phyloP scores from a whole-genome alignment of 2,888 invertebrate genomes.

The Schrankia costaestrigalis region DNA sequence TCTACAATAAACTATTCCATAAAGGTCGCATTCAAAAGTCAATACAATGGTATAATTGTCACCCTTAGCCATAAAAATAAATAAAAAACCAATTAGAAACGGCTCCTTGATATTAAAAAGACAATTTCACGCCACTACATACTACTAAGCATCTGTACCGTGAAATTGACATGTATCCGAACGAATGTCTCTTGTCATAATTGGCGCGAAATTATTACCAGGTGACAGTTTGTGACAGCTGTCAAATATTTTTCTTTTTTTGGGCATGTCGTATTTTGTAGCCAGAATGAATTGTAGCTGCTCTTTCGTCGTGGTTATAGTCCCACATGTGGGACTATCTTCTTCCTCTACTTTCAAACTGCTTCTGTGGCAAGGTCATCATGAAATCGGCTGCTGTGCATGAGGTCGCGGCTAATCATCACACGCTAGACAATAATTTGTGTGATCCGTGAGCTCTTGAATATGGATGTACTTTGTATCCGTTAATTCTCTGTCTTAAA shows the following conservation, averaged over 20 bases:
- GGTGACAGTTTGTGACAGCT: constrained; percentile 40
- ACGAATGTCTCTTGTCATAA: constrained; percentile 16
- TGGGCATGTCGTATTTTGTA: neutral
- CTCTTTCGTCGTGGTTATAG: too few species aligned
- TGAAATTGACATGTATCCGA: constrained; percentile 48
- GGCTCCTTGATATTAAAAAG: constrained; percentile 46
- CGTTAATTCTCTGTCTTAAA: too few species aligned
- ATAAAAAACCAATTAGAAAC: constrained; percentile 43
- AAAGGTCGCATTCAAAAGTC: constrained; percentile 4
- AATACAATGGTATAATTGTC: constrained; percentile 16
- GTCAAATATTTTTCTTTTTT: constrained; percentile 5
- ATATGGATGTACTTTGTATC: too few species aligned
- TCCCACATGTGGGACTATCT: too few species aligned
- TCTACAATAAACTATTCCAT: too few species aligned
- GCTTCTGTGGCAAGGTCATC: too few species aligned
- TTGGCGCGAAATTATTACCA: constrained; percentile 29
- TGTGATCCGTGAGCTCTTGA: too few species aligned
- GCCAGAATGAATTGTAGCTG: too few species aligned
- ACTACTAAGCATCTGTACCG: constrained; percentile 57
- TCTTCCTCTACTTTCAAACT: too few species aligned
- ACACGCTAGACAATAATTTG: too few species aligned
- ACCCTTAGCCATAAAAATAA: constrained; percentile 23
- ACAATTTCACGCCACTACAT: constrained; percentile 51
- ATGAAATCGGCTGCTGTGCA: too few species aligned
- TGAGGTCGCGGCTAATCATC: too few species aligned